Base-by-base conservation (phyloP, 2,797 vertebrate genomes). In the Telmatherina bonti region DNA sequence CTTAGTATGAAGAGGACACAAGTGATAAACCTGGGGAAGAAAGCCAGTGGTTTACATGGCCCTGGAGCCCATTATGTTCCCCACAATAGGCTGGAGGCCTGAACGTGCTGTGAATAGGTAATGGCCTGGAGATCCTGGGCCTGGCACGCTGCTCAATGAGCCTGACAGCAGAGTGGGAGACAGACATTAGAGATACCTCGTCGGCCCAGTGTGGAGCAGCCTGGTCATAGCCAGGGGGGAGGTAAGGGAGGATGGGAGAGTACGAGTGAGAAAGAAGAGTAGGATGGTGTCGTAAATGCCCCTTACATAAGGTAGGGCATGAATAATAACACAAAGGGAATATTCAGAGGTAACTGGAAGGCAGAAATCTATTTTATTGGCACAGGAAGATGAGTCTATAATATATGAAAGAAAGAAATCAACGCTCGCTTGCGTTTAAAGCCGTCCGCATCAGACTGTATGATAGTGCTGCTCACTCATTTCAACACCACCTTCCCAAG, bases 41-140 rank as follows among this genome's bases (percentile, higher is more conserved):
- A 90, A 92, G 89, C 77, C 61, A 69, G 43, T 78, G 76, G 79
- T 91, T 91, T 90, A 92, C 90, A 91, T 86, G 89, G 86, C 91
- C 90, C 90, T 69, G 85, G 83, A 92, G 85, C 87, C 93, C 92
- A 93, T 94, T 94, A 93, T 91, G 91, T 85, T 86, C 86, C 76
- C 87, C 83, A 89, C 90, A 89, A 91, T 87, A 84, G 89, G 88
- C 85, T 84, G 81, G 76, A 88, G 85, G 82, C 88, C 77, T 67
- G 82, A 78, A 89, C 83, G 86, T 93, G 93, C 89, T 85, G 80
- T 86, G 90, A 91, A 93, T 94, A 78, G 75, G 81, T 91, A 93
- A 93, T 89, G 84, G 78, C 78, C 81, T 85, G 86, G 86, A 88
- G 87, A 86, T 91, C 76, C 82, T 62, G 83, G 84, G 85, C 81